These are phyloP conservation scores for Hybognathus amarus DNA, from an alignment of 2,797 vertebrate genomes.

Conservation along the genomic window DNA sequence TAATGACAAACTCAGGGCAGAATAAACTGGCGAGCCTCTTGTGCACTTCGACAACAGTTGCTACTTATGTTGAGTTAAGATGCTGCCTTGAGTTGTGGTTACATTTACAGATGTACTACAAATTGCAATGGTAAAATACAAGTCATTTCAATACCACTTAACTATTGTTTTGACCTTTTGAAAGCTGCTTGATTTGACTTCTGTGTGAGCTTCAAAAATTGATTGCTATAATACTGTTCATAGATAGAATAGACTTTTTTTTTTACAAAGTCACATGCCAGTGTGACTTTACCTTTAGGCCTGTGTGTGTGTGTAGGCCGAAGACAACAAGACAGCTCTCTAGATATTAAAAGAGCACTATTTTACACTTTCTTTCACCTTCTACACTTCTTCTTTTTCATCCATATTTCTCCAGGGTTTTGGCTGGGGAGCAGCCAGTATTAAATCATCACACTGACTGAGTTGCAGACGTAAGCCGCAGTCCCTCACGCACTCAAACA, in stretches of 20 bases:
- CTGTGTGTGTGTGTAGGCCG: neutral
- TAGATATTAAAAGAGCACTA: neutral
- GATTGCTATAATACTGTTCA: neutral
- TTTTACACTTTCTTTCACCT: neutral
- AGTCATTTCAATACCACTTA: neutral
- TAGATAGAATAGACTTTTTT: neutral
- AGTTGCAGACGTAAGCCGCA: conserved; percentile 23
- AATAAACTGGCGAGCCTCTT: too few species aligned
- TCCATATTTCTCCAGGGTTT: conserved; percentile 3
- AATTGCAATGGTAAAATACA: neutral
- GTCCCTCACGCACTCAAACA: conserved; percentile 12
- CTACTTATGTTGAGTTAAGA: neutral
- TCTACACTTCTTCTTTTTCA: neutral
- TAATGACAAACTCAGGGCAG: too few species aligned
- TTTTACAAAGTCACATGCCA: neutral
- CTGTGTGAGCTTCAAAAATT: neutral
- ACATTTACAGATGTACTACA: neutral
- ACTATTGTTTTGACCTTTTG: neutral
- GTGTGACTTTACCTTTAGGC: neutral
- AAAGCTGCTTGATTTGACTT: neutral
- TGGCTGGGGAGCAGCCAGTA: conserved; percentile 35
- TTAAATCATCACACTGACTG: conserved; percentile 28
- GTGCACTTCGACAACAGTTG: too few species aligned
- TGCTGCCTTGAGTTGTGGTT: neutral
- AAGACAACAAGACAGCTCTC: neutral